These are phyloP conservation scores for Cheracebus regulus DNA, from an alignment of 2,797 vertebrate genomes.

Conservation along the genomic window DNA sequence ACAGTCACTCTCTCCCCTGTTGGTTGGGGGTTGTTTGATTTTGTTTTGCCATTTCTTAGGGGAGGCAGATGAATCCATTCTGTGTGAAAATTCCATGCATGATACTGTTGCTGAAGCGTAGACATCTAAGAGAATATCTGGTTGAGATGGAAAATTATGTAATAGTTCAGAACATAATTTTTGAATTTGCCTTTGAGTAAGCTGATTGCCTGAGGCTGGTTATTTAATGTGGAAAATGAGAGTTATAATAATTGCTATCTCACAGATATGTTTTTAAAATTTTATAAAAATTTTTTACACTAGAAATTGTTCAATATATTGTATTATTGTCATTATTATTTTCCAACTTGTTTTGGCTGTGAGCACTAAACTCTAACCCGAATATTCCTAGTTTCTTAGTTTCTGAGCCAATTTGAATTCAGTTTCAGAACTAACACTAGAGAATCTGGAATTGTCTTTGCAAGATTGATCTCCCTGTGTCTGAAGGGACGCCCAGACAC, in stretches of 20 bases:
- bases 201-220: conserved; percentile 5
- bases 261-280: conserved; percentile 19
- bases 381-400: background rate
- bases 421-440: background rate
- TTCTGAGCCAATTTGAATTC: background rate
- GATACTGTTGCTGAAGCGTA: background rate
- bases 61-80: background rate
- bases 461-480: background rate
- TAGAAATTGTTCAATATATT: background rate
- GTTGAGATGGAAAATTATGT: background rate
- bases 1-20: background rate
- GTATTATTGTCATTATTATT: background rate
- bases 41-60: background rate
- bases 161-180: background rate
- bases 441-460: background rate
- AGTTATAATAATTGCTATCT: background rate
- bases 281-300: background rate
- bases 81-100: background rate
- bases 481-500: background rate
- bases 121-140: background rate
- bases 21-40: background rate
- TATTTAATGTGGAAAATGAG: background rate
- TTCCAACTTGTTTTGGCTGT: background rate
- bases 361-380: background rate
- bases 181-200: background rate